Evolutionary conservation across 2,113 vertebrate species (phyloP).

Genomic region (Puma concolor): DNA sequence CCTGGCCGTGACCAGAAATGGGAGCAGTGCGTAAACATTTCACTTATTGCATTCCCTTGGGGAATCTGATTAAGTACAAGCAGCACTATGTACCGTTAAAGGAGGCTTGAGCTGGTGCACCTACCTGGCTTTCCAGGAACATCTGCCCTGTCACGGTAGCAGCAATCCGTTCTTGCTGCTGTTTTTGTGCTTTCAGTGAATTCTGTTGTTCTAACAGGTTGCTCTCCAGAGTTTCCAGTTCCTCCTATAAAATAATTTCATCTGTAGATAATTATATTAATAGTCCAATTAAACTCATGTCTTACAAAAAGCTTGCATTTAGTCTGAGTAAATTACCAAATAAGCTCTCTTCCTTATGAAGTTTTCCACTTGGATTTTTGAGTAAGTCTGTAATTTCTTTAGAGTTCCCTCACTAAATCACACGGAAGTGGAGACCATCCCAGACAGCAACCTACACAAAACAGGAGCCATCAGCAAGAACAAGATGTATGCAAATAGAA

Average conservation of each 20-base stretch:
- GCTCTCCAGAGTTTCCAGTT: slow-evolving; percentile 91
- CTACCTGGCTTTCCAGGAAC: slow-evolving; percentile 97
- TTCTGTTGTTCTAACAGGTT: slow-evolving; percentile 90
- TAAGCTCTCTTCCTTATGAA: neutral
- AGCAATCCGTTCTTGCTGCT: slow-evolving; percentile 95
- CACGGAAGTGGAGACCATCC: neutral
- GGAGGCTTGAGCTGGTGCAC: neutral
- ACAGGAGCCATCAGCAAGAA: neutral
- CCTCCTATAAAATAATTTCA: slow-evolving; percentile 88
- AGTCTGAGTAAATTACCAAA: slow-evolving; percentile 15
- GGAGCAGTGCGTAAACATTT: too few species aligned
- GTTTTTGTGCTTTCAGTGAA: slow-evolving; percentile 90
- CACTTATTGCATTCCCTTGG: fast-evolving
- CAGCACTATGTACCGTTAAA: neutral
- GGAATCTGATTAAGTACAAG: neutral
- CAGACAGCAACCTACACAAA: neutral
- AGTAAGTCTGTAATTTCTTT: neutral
- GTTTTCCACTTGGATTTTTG: neutral
- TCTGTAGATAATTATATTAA: neutral
- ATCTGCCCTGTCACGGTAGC: slow-evolving; percentile 97
- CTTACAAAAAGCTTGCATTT: slow-evolving; percentile 10
- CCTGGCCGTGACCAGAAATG: neutral
- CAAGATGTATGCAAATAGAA: neutral
- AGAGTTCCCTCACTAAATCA: neutral
- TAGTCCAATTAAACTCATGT: neutral